These are phyloP conservation scores for Toxotes chatareus DNA, from an alignment of 2,113 vertebrate species.

Conservation along the genomic window DNA sequence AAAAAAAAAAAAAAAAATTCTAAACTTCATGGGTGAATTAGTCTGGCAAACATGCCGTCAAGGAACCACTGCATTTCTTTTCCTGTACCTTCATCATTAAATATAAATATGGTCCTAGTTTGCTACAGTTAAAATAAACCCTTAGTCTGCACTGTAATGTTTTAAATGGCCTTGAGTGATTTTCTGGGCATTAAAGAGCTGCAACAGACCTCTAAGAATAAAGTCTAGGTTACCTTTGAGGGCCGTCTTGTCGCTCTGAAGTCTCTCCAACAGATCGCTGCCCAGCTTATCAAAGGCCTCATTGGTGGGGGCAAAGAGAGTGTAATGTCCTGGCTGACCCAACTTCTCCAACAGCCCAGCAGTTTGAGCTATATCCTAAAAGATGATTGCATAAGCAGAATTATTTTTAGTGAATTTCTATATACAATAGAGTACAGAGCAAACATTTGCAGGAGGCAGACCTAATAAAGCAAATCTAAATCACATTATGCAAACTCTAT, in stretches of 20 bases:
- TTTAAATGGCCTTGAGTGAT: slow-evolving; percentile 29
- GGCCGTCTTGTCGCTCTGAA: slow-evolving; percentile 89
- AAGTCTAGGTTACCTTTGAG: slow-evolving; percentile 87
- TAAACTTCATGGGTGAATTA: slow-evolving; percentile 25
- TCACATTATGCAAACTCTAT: background rate
- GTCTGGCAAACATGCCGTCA: slow-evolving; percentile 33
- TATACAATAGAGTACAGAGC: background rate
- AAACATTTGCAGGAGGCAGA: background rate
- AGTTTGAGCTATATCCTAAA: slow-evolving; percentile 86
- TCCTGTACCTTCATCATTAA: slow-evolving; percentile 38
- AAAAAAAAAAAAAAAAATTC: slow-evolving; percentile 20
- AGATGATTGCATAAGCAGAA: slow-evolving; percentile 5
- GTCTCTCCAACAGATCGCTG: slow-evolving; percentile 87
- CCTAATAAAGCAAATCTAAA: background rate
- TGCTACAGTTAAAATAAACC: slow-evolving; percentile 37
- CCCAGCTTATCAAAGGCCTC: slow-evolving; percentile 92
- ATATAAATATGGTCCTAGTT: slow-evolving; percentile 39
- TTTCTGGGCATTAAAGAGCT: slow-evolving; percentile 13
- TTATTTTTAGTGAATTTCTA: slow-evolving; percentile 16
- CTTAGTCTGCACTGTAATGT: background rate
- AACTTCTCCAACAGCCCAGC: slow-evolving; percentile 89
- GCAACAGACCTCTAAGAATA: background rate
- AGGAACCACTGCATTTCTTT: slow-evolving; percentile 34
- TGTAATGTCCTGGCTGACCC: slow-evolving; percentile 91
- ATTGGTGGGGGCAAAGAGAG: slow-evolving; percentile 96